These are phyloP conservation scores for Trilocha varians DNA, from an alignment of 2,888 invertebrate genomes.

Conservation along the genomic window DNA sequence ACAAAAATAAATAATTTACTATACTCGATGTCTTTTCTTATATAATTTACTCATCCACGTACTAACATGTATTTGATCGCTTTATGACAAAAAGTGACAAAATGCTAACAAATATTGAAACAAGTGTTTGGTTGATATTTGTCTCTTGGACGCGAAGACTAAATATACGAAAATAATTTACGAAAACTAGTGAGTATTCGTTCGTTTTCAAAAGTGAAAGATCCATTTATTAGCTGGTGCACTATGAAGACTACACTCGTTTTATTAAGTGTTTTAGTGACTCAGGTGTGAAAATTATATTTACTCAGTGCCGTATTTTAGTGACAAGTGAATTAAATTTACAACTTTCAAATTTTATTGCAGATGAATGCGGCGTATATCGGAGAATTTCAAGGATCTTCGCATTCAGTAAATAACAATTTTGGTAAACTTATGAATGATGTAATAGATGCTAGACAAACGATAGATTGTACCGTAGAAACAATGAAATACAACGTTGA, in stretches of 20 bases:
- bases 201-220: not conserved
- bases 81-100: too few relatives aligned
- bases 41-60: not conserved
- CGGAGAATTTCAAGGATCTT: conserved; percentile 35
- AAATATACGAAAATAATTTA: not conserved
- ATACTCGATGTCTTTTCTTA: not conserved
- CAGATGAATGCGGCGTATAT: conserved; percentile 44
- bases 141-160: not conserved
- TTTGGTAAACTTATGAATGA: conserved; percentile 46
- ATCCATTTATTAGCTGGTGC: not conserved
- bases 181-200: not conserved
- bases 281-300: not conserved
- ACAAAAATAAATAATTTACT: not conserved
- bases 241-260: not conserved
- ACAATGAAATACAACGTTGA: conserved; percentile 38
- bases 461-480: conserved; percentile 48
- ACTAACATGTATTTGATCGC: not conserved
- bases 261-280: not conserved
- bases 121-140: conserved; percentile 18
- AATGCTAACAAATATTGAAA: conserved; percentile 25
- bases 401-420: conserved; percentile 37
- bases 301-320: not conserved
- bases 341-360: too few relatives aligned
- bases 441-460: conserved; percentile 47
- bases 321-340: too few relatives aligned